Conservation (phyloP, 2,888 invertebrate genomes). For the Andrena haemorrhoa region DNA sequence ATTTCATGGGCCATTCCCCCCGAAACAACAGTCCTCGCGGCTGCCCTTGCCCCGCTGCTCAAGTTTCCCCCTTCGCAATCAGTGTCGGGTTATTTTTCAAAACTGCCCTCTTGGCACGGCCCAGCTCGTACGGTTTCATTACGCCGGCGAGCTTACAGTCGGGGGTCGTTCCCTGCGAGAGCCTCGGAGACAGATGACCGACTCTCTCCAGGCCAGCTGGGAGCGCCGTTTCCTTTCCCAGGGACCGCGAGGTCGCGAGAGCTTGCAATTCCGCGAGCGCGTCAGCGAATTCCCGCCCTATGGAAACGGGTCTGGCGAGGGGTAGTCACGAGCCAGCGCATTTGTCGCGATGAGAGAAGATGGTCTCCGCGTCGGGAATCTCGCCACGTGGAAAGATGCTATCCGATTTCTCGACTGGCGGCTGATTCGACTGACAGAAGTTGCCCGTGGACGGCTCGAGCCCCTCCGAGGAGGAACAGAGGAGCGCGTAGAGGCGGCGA, state of each 20-base stretch:
- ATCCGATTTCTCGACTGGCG: not conserved
- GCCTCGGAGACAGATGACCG: slow-evolving; percentile 26
- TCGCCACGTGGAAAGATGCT: not conserved
- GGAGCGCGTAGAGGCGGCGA: too few species aligned
- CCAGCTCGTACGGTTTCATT: slow-evolving; percentile 63
- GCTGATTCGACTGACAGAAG: too few species aligned
- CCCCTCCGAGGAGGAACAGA: too few species aligned
- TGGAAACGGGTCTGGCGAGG: slow-evolving; percentile 12
- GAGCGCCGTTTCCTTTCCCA: slow-evolving; percentile 16
- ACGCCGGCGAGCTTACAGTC: slow-evolving; percentile 4
- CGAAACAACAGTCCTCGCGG: not conserved
- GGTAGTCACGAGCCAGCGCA: not conserved
- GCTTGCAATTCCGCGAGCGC: slow-evolving; percentile 15
- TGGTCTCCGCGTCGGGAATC: not conserved
- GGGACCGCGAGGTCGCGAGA: slow-evolving; percentile 20
- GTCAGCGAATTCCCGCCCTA: slow-evolving; percentile 42
- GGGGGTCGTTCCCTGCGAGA: not conserved
- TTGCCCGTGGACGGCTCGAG: too few species aligned
- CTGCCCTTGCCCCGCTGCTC: not conserved
- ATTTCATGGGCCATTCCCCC: slow-evolving; percentile 3
- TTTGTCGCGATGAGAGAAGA: slow-evolving; percentile 15
- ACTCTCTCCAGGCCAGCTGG: slow-evolving; percentile 8
- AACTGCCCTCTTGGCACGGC: not conserved
- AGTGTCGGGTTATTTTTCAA: slow-evolving; percentile 27
- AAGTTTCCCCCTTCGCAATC: not conserved